These are phyloP conservation scores for Abramis brama DNA, from an alignment of 2,113 vertebrate genomes.

Conservation along the genomic window DNA sequence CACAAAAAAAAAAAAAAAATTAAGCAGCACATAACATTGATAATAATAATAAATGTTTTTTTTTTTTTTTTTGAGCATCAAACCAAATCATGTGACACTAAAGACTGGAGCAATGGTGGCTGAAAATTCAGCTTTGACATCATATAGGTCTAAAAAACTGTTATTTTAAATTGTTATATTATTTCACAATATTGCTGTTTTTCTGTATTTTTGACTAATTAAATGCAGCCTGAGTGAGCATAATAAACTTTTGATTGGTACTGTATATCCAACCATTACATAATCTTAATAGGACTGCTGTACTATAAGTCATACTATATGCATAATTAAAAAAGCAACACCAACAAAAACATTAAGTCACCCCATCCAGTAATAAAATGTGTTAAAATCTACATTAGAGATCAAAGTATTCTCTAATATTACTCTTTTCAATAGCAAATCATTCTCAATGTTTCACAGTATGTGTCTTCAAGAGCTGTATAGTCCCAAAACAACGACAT, in stretches of 20 bases:
- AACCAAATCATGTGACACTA: background rate
- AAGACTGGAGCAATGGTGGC: background rate
- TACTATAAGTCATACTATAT: background rate
- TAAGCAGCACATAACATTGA: background rate
- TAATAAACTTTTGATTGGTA: background rate
- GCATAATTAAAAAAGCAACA: background rate
- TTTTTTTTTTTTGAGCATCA: background rate
- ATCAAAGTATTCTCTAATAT: background rate
- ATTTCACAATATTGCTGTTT: background rate
- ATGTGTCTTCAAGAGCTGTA: background rate
- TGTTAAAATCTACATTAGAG: background rate
- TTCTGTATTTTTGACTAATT: background rate
- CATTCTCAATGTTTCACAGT: no score
- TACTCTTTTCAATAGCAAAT: background rate
- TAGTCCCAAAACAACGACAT: background rate
- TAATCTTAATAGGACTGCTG: background rate
- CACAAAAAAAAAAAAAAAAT: background rate
- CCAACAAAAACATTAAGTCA: background rate
- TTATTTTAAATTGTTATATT: background rate
- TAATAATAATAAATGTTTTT: background rate
- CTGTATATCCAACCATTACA: background rate
- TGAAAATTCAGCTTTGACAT: background rate
- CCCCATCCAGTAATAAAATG: background rate
- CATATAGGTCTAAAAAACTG: background rate
- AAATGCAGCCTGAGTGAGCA: background rate